These are phyloP conservation scores for Gandaritis pyraliata DNA, from an alignment of 2,888 invertebrate genomes.

Conservation along the genomic window DNA sequence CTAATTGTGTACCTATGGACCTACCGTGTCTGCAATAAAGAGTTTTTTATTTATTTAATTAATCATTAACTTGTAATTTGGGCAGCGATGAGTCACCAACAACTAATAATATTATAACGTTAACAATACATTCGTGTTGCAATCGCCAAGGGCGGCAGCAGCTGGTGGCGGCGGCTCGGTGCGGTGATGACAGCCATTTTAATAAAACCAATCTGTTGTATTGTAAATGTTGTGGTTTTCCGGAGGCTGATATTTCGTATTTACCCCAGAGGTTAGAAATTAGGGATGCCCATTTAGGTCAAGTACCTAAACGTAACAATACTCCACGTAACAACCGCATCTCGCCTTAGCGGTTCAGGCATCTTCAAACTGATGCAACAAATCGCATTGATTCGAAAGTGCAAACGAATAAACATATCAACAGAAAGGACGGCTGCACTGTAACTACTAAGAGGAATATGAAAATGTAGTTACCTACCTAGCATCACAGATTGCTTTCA, in stretches of 20 bases:
- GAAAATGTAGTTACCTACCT: no score
- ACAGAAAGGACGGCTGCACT: not conserved
- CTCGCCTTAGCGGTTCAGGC: slow-evolving; percentile 47
- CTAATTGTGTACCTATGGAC: no score
- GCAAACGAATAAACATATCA: slow-evolving; percentile 43
- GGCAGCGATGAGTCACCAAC: slow-evolving; percentile 31
- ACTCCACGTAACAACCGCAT: slow-evolving; percentile 57
- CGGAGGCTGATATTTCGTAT: no score
- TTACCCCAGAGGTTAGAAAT: not conserved
- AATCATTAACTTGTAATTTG: slow-evolving; percentile 30
- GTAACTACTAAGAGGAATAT: no score
- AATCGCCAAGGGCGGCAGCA: slow-evolving; percentile 6
- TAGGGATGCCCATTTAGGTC: not conserved
- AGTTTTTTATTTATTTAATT: no score
- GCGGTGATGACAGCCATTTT: not conserved
- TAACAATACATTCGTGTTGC: slow-evolving; percentile 26
- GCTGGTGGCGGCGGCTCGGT: not conserved
- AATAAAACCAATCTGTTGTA: no score
- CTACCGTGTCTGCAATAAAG: no score
- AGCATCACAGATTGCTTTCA: no score
- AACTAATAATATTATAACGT: slow-evolving; percentile 10
- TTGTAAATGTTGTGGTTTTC: no score
- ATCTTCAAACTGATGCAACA: slow-evolving; percentile 60
- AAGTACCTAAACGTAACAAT: slow-evolving; percentile 3
- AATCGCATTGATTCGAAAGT: slow-evolving; percentile 56